Base-by-base conservation (phyloP, 2,888 invertebrate genomes). In the Pyrrhosoma nymphula region DNA sequence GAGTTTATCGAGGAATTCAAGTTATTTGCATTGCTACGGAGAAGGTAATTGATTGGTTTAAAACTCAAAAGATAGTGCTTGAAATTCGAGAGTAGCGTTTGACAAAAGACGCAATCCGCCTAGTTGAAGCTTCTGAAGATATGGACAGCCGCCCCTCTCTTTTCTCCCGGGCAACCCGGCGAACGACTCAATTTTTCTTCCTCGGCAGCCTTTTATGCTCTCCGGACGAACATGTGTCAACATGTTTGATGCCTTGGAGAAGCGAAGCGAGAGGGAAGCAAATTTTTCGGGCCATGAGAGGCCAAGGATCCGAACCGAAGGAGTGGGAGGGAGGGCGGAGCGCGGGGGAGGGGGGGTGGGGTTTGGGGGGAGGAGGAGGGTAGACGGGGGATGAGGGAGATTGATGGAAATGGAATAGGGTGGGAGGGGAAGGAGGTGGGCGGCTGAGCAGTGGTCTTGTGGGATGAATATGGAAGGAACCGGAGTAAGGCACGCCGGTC, bases 401-500 rank as follows among this genome's bases (percentile, higher is more conserved):
- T 26, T 26, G 30, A 56, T 39, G 60, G 63, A 18, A 26, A 20
- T 6, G 55, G 90, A 56, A 56, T 30, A 20, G 23, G 56, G 12
- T n/a, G 56, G 56, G 90, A 20, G 16, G 16, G n/a, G 20, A n/a
- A 20, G 26, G 55, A 56, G 56, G n/a, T 14, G 47, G 39, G 20
- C 4, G 89, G 56, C 8, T 89, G 47, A 26, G 89, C 35, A 35
- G 60, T n/a, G 30, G 91, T 56, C 91, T 91, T 91, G 56, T 39
- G 91, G 91, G 91, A 91, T 91, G 60, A 91, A 91, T 91, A 91
- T 91, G 91, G 91, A 91, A 91, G 91, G 91, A 91, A 69, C 63
- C 39, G 91, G 91, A 26, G 91, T 39, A 91, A 91, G 91, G 91
- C 63, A 69, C 63, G 63, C 30, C 55, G 60, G 56, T 35, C 60